Conservation (phyloP, 2,888 invertebrate species). For the Agrochola litura region DNA sequence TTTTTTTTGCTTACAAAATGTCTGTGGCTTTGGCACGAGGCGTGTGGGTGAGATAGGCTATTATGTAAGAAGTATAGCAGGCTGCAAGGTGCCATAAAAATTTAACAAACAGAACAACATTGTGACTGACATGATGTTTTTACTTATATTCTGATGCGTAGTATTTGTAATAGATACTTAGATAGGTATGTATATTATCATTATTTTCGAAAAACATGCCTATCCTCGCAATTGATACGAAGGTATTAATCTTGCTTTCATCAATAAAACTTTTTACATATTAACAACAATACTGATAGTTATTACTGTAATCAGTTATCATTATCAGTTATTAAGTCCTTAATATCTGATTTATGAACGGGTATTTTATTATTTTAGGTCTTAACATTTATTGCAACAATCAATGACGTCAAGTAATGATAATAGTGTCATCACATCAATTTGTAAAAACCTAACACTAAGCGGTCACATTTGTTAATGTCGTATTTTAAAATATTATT, state of each 20-base stretch:
- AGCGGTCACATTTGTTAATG: neutral
- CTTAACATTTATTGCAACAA: constrained; percentile 23
- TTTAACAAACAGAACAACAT: constrained; percentile 19
- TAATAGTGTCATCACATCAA: constrained; percentile 10
- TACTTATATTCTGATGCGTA: constrained; percentile 23
- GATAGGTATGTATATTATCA: neutral
- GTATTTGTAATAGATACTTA: constrained; percentile 9
- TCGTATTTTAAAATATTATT: constrained; percentile 1
- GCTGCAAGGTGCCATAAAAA: constrained; percentile 1
- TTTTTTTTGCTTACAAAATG: constrained; percentile 13
- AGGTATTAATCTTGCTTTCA: constrained; percentile 21
- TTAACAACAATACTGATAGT: constrained; percentile 36
- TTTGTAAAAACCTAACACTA: neutral
- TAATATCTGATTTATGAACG: constrained; percentile 21
- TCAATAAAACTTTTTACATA: constrained; percentile 31
- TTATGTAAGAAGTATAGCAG: constrained; percentile 13
- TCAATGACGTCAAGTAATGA: constrained; percentile 13
- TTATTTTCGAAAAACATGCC: constrained; percentile 32
- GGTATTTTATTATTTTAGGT: constrained; percentile 12
- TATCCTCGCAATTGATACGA: constrained; percentile 18
- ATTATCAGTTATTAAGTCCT: neutral
- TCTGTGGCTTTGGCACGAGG: constrained; percentile 13
- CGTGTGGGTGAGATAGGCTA: neutral
- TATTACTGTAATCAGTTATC: constrained; percentile 13
- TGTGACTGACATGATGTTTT: constrained; percentile 1